A percentile compares a stretch with the other conserved stretches of the same genome.
Evolutionary conservation across 2,113 vertebrate species (phyloP).

Genomic region (Oreochromis spilurus): DNA sequence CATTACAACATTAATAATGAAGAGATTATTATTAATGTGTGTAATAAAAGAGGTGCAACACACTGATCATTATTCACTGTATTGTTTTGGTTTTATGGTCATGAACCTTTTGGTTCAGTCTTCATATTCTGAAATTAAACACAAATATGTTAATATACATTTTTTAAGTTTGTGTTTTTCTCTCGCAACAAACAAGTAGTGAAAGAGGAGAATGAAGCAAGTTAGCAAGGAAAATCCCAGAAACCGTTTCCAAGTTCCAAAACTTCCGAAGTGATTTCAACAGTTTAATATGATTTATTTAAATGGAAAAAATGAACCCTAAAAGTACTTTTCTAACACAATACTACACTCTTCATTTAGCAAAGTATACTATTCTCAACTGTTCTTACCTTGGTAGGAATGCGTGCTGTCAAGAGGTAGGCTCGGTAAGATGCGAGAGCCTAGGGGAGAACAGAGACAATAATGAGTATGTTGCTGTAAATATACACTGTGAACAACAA

Average conservation of each 20-base stretch:
- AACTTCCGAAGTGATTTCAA: background rate
- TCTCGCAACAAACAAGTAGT: fast-evolving
- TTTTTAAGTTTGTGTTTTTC: background rate
- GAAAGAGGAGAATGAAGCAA: background rate
- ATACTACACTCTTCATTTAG: background rate
- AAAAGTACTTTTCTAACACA: background rate
- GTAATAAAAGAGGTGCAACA: background rate
- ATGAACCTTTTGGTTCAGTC: background rate
- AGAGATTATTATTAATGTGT: background rate
- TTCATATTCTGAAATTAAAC: background rate
- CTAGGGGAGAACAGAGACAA: conserved; percentile 63
- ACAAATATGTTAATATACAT: background rate
- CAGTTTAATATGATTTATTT: background rate
- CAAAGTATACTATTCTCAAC: background rate
- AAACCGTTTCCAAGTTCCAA: background rate
- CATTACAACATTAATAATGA: background rate
- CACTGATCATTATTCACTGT: background rate
- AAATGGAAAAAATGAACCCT: background rate
- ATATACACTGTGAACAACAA: background rate
- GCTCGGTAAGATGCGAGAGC: conserved; percentile 88
- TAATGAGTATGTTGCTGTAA: conserved; percentile 41
- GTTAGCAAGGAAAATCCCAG: background rate
- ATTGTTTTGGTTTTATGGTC: background rate
- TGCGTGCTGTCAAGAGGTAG: conserved; percentile 87
- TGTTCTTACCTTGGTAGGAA: conserved; percentile 89